phyloP scores from a whole-genome alignment of 2,797 vertebrate species.

The Tiaroga cobitis region DNA sequence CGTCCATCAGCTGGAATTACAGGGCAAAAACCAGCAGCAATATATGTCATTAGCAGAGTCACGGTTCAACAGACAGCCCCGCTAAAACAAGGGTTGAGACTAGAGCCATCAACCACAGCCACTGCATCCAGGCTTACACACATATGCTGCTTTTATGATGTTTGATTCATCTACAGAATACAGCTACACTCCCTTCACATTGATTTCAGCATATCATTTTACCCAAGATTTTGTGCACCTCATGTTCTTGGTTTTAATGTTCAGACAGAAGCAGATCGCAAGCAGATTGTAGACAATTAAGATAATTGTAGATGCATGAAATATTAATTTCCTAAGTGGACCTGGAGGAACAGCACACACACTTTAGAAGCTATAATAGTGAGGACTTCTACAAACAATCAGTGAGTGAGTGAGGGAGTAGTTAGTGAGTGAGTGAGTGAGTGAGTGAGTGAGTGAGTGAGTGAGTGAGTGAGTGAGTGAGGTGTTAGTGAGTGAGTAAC shows the following conservation, averaged over 20 bases:
- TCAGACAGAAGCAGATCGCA: slow-evolving; percentile 25
- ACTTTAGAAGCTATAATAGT: background rate
- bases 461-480: too few relatives aligned
- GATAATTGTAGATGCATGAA: slow-evolving; percentile 50
- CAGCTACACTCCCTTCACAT: background rate
- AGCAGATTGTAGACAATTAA: slow-evolving; percentile 18
- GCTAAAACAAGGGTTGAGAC: slow-evolving; percentile 64
- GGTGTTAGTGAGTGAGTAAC: too few relatives aligned
- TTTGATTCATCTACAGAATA: slow-evolving; percentile 22
- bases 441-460: too few relatives aligned
- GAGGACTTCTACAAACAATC: background rate
- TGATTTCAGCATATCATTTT: background rate
- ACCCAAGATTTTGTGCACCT: background rate
- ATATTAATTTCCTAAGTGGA: slow-evolving; percentile 53
- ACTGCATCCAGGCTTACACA: background rate
- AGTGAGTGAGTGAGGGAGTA: too few relatives aligned
- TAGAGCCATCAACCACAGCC: slow-evolving; percentile 45
- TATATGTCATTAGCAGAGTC: slow-evolving; percentile 73
- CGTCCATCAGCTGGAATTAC: slow-evolving; percentile 76
- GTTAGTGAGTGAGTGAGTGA: too few relatives aligned
- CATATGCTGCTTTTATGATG: background rate
- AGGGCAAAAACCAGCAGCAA: slow-evolving; percentile 66
- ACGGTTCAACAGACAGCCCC: slow-evolving; percentile 50
- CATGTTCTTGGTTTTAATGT: slow-evolving; percentile 17
- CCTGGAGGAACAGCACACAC: background rate